phyloP scores from a whole-genome alignment of 2,888 invertebrate species.

The Argyra leucocephala region DNA sequence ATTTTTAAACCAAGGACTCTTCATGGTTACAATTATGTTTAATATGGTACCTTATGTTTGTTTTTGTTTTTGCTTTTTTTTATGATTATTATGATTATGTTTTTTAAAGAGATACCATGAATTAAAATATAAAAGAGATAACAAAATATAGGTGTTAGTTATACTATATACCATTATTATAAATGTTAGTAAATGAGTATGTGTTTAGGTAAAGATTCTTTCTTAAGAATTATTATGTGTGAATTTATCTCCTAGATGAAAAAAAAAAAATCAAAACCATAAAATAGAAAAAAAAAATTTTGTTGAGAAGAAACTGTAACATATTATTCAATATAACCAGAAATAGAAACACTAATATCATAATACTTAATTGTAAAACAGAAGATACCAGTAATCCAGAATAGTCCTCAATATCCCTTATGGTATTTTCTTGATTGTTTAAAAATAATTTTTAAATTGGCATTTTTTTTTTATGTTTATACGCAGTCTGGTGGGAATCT shows the following conservation, averaged over 20 bases:
- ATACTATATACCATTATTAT: background rate
- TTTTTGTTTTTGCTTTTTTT: background rate
- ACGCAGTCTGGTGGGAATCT: too few species aligned
- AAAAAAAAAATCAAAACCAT: too few species aligned
- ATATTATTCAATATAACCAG: too few species aligned
- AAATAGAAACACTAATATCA: too few species aligned
- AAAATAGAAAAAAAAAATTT: too few species aligned
- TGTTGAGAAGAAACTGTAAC: too few species aligned
- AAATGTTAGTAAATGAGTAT: background rate
- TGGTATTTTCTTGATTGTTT: too few species aligned
- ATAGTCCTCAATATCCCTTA: too few species aligned
- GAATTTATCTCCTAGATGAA: background rate
- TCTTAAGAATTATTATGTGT: background rate
- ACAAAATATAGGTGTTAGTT: background rate
- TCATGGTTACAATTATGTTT: background rate
- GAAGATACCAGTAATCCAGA: too few species aligned
- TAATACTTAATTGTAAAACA: too few species aligned
- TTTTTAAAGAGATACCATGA: background rate
- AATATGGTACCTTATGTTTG: background rate
- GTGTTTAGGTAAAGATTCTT: background rate
- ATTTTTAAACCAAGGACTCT: slow-evolving; percentile 1
- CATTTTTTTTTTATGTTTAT: too few species aligned
- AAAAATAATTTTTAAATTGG: too few species aligned
- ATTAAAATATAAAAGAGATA: background rate
- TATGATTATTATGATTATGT: background rate